Conservation (phyloP, 2,797 vertebrate species). For the Sylvia borin region DNA sequence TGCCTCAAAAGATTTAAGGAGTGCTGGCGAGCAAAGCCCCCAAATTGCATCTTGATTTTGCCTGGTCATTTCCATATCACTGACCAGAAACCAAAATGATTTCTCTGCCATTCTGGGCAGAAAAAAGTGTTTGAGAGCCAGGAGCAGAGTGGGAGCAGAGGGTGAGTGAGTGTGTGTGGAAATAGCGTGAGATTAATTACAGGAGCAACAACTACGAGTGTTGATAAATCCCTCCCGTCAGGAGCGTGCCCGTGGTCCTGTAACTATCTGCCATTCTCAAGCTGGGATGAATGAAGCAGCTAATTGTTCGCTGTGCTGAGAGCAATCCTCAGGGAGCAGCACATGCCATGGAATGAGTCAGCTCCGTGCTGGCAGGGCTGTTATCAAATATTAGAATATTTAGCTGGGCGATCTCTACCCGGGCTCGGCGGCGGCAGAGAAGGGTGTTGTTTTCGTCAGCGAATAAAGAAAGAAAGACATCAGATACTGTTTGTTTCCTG, state of each 20-base stretch:
- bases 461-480: conserved; percentile 32
- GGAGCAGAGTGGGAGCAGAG: not conserved
- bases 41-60: not conserved
- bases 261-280: conserved; percentile 36
- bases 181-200: conserved; percentile 40
- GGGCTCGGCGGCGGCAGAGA: not conserved
- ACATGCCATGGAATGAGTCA: conserved; percentile 59
- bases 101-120: not conserved
- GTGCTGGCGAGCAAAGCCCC: not conserved
- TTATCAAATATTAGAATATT: conserved; percentile 63
- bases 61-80: not conserved
- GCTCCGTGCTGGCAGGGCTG: conserved; percentile 25
- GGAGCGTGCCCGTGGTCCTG: conserved; percentile 6
- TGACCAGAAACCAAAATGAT: not conserved
- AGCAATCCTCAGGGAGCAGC: conserved; percentile 58
- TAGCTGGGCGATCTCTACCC: conserved; percentile 40
- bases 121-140: not conserved
- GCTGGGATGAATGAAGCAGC: conserved; percentile 61
- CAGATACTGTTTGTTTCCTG: conserved; percentile 55
- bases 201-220: not conserved
- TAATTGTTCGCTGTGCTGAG: conserved; percentile 50
- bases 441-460: conserved; percentile 22
- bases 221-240: conserved; percentile 38
- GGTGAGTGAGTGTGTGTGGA: not conserved
- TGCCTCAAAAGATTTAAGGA: not conserved